Base-by-base conservation (phyloP, 2,888 invertebrate genomes). In the Chirona hameri region DNA sequence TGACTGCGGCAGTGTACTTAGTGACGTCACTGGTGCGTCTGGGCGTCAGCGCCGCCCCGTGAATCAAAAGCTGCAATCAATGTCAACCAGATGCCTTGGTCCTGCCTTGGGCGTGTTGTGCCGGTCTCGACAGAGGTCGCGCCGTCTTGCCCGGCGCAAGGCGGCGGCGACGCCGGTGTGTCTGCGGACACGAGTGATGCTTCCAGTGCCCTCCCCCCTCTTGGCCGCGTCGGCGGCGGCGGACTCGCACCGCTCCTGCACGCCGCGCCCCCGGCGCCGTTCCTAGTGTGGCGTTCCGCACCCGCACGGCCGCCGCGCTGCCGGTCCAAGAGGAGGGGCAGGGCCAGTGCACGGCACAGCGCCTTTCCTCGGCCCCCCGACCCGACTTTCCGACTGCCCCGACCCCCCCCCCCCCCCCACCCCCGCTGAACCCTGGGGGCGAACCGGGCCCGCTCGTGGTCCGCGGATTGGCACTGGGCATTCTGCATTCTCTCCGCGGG, bases 391-490 rank as follows among this genome's bases (percentile, higher is more conserved):
- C 69, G 69, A 29, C 27, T 27, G 69, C 24, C 14, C 9, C 69
- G n/a, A 18, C 72, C 72, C 21, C 21, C 7, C 21, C 9, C 31
- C 12, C 4, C 72, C 72, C 18, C 31, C 15, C 31, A n/a, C n/a
- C n/a, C n/a, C n/a, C n/a, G n/a, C n/a, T n/a, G 39, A 2, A 39
- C 7, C 39, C 39, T 39, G 39, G 52, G 15, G 52, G 72, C 31
- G 31, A 72, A 29, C 39, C 31, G 39, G 15, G 2, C 29, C 31
- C 72, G 31, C 14, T 39, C 72, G 18, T 18, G 72, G 18, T 31
- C 72, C 31, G 72, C 39, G 31, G 72, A 39, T 72, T 72, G 72
- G 72, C 72, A 72, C 72, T 72, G 72, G 72, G 72, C 72, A 72
- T 72, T 72, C 21, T 15, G 72, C 31, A 39, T 72, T 72, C 72